Evolutionary conservation across 2,113 vertebrate species (phyloP), one percentile per base, ranked within the genome.

Genomic region (Zingel zingel): DNA sequence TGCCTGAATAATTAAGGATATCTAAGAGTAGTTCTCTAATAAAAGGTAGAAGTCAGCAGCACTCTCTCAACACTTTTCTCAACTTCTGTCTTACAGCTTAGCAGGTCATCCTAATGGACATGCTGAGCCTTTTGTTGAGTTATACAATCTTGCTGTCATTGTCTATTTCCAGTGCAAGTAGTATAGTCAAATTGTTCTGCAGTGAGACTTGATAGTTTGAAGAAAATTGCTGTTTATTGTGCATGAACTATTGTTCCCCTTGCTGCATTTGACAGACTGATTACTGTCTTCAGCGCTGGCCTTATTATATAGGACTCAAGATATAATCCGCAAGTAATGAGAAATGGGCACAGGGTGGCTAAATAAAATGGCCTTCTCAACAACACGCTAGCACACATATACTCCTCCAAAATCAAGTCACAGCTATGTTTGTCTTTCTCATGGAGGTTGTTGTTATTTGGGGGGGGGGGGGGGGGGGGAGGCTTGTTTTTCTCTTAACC

Each of bases 1-100:
- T 82, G 56, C 18, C 39, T 94, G 79, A 89, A 92, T 94, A 89
- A 92, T 92, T 88, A 83, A 94, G 57, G 19, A 19, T 33, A 43
- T 83, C 43, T 79, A 86, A 91, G 79, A 86, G 81, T 50, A 85
- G 84, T 74, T 66, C 74, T 74, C 57, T 70, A 65, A 84, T 86
- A 88, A 91, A 88, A 91, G 81, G 80, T 85, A 50, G 61, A 78
- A 66, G 76, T 79, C 82, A 8, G 61, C 69, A 50, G 70, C 78
- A 79, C 81, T 58, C 72, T 56, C 62, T 66, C 65, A 67, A 65
- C 15, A 50, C 77, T 84, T 61, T 64, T 21, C 64, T 66, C 65
- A 64, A 62, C 83, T 61, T 67, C 61, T 12, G 1, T 64, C 63
- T 58, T 0, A 3, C 12, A 25, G 72, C 68, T 69, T 48, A 74